Conservation (phyloP, 2,888 invertebrate species). For the Cryptosula pallasiana region DNA sequence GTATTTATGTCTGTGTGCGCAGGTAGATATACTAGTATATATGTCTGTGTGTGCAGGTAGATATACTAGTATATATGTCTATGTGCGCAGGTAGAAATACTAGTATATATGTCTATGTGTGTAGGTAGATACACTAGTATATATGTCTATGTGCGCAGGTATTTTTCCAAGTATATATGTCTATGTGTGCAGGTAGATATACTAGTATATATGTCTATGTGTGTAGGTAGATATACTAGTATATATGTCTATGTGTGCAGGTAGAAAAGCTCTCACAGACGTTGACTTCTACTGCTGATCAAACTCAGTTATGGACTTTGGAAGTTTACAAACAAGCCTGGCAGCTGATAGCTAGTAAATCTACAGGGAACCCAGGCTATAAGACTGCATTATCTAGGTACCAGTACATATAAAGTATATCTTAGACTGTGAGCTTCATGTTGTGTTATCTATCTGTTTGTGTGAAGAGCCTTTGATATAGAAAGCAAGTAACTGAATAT, state of each 20-base stretch:
- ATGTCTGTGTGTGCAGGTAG: background rate
- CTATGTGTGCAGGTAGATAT: no score
- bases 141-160: background rate
- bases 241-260: background rate
- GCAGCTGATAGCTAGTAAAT: conserved; percentile 5
- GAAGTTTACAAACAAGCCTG: conserved; percentile 3
- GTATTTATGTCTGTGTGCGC: background rate
- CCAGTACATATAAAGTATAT: no score
- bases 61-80: background rate
- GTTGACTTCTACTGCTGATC: background rate
- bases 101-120: background rate
- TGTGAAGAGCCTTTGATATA: no score
- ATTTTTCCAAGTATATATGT: background rate
- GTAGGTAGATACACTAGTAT: background rate
- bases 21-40: background rate
- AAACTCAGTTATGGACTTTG: conserved; percentile 9
- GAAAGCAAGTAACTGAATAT: no score
- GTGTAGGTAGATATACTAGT: background rate
- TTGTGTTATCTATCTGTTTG: no score
- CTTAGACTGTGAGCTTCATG: no score
- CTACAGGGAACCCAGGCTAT: background rate
- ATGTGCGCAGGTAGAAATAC: no score
- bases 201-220: background rate
- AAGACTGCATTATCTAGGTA: conserved; percentile 9
- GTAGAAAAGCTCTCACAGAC: background rate